Evolutionary conservation across 2,113 vertebrate genomes (phyloP).

Genomic region (Nesospiza acunhae): DNA sequence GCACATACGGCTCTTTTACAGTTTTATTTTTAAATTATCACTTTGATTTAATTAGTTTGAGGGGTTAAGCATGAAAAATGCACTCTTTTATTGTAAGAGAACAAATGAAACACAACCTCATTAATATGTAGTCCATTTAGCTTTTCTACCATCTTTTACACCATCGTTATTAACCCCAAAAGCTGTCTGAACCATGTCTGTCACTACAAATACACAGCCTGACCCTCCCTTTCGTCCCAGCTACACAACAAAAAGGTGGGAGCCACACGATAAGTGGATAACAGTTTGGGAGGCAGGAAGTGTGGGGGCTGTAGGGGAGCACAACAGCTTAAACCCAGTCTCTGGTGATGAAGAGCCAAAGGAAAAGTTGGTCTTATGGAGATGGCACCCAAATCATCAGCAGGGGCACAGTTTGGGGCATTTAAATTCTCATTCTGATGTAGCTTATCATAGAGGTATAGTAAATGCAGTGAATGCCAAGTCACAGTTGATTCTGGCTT

Average conservation of each 20-base stretch:
- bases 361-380: neutral
- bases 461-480: neutral
- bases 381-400: neutral
- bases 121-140: neutral
- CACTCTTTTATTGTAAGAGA: neutral
- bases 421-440: neutral
- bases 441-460: neutral
- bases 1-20: conserved; percentile 61
- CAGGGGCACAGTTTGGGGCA: neutral
- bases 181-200: neutral
- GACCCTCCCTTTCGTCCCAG: neutral
- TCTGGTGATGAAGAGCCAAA: neutral
- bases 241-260: neutral
- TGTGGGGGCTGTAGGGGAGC: neutral
- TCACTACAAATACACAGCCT: neutral
- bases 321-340: neutral
- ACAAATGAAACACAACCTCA: conserved; percentile 13
- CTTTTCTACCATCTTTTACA: neutral
- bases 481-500: neutral
- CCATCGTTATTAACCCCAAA: neutral
- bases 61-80: conserved; percentile 7
- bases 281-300: neutral
- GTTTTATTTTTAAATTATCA: conserved; percentile 64
- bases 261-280: neutral
- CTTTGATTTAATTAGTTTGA: conserved; percentile 62